Base-by-base conservation (phyloP, 2,113 vertebrate species). In the Cairina moschata region DNA sequence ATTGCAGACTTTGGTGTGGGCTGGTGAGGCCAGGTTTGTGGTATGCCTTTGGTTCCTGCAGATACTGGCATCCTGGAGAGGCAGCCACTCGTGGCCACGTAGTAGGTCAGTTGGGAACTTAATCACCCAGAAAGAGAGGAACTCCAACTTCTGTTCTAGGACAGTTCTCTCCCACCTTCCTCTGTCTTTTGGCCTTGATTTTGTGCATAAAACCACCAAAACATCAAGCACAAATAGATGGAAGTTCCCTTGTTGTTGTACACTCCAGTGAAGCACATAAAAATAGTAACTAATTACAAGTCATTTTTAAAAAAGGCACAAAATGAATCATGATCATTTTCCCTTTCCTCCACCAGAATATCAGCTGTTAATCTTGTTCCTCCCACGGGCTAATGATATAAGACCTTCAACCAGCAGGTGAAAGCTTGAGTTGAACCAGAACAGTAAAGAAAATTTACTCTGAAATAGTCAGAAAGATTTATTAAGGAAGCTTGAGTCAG, bases 231-330 rank as follows among this genome's bases (percentile, higher is more conserved):
- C 14, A 72, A 46, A 13, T 6, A 40, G 52, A 66, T 90, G 44
- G 75, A 95, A 78, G 8, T 54, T 83, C 34, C 65, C 9, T 77
- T 1, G 0, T 56, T 56, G 59, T 15, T 16, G 2, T 63, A 28
- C n/a, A 3, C 77, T 79, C 28, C 50, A 78, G 68, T 46, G 66
- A 86, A 88, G 15, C 18, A 20, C 48, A 32, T 66, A 75, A 88
- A 93, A 89, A 93, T 54, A 93, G 86, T 20, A 88, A 91, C 87
- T 74, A 93, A 86, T 58, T 86, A 48, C 60, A 84, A 72, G 38
- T 16, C 13, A 21, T 89, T 86, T 90, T 65, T 4, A 8, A 88
- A 55, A 46, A 75, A 75, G 12, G 31, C n/a, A 89, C 40, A 63
- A 66, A 94, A 79, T 68, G 26, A 86, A 58, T 93, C 66, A 62